Base-by-base conservation (phyloP, 2,888 invertebrate genomes). In the Dryobota labecula region DNA sequence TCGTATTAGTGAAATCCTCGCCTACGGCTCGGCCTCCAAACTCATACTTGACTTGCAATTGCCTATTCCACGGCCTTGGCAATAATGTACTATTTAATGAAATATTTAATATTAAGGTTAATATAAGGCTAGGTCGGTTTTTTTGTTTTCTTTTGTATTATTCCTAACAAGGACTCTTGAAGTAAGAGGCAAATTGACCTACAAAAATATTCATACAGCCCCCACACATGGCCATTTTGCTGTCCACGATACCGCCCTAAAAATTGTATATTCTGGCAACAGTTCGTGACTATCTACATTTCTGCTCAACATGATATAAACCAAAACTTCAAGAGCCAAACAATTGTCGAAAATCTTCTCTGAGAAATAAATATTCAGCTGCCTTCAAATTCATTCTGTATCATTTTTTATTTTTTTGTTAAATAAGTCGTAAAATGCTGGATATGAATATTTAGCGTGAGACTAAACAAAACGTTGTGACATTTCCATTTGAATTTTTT, bases 121-220 rank as follows among this genome's bases (percentile, higher is more conserved):
- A n/a, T n/a, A n/a, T n/a, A n/a, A n/a, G n/a, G n/a, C n/a, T n/a
- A n/a, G n/a, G n/a, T n/a, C n/a, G n/a, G n/a, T n/a, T 15, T 45
- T 70, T 27, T 36, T 13, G 71, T 60, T 38, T 56, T 63, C 20
- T 18, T 49, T 47, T 20, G 30, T 6, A 2, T 61, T 24, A 38
- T 33, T 45, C 11, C 43, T 53, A 30, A 68, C 33, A 33, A 75
- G 58, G 47, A 27, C 36, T 45, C 66, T 67, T 60, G 24, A 58
- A 61, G 61, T 41, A 70, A 70, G 15, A 56, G 38, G 56, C 47
- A 65, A 62, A 62, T 53, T 73, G 49, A 60, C 49, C 60, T 41
- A 47, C 63, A 76, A 78, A 85, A 70, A 54, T 80, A 80, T 80
- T 76, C 71, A 83, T 79, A 67, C 49, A 57, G 9, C 33, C 67